Base-by-base conservation (phyloP, 1,140 invertebrate genomes). In the Diuraphis noxia region DNA sequence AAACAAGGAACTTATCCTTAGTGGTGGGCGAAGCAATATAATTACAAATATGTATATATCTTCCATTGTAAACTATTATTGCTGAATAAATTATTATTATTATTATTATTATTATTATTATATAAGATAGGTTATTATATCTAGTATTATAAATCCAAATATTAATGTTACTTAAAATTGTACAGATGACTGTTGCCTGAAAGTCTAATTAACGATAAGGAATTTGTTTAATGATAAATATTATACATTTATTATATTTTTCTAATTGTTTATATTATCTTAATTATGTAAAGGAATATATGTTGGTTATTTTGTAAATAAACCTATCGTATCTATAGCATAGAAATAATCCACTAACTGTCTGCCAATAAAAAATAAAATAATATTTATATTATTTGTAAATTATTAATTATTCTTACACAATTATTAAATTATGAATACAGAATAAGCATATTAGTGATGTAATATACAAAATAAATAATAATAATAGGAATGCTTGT, bases 1-100 rank as follows among this genome's bases (percentile, higher is more conserved):
- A 84, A 41, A 84, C 81, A 84, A 84, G 81, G 36, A 84, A 40
- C 40, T 84, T 41, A 84, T 84, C 81, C 38, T 84, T 79, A 34
- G 34, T 36, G 46, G 0, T 49, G 46, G 46, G 46, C 46, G 46
- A 21, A 49, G 46, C 46, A 49, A 49, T 49, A 2, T 49, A 49
- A 49, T 49, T 3, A 49, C 46, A 49, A 49, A 23, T 49, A 49
- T 49, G 46, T 49, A 49, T 5, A 49, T 49, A 21, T 49, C 46
- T 49, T 21, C 21, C 2, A 4, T 49, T 49, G 0, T 3, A 49
- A 49, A 49, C 46, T 2, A 49, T 49, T 49, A 49, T 49, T 49
- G 46, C 46, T 49, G 46, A 49, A 49, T 49, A 49, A 49, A 23
- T 49, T 49, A 49, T 49, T 49, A 13, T 13, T 43, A 43, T 43